Conservation (phyloP, 2,888 invertebrate genomes). For the Beris chalybata region DNA sequence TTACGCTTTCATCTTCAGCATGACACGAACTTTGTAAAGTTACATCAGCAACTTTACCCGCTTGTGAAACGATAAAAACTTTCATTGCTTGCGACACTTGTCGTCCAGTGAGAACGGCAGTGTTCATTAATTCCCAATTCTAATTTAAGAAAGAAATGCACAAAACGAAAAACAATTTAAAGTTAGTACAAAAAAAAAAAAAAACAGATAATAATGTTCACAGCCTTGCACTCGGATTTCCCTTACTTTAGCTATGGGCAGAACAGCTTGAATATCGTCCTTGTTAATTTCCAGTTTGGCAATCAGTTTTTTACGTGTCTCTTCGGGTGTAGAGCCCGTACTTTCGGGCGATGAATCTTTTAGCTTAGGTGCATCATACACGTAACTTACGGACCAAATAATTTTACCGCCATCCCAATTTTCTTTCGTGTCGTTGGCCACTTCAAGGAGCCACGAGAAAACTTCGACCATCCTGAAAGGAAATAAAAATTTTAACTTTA, state of each 20-base stretch:
- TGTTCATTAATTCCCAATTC: conserved; percentile 95
- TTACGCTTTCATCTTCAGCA: conserved; percentile 92
- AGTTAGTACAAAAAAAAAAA: neutral
- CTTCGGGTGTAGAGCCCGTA: conserved; percentile 49
- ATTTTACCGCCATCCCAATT: conserved; percentile 81
- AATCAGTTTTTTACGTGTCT: conserved; percentile 68
- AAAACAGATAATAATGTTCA: conserved; percentile 5
- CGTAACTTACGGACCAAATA: conserved; percentile 82
- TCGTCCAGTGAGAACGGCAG: conserved; percentile 90
- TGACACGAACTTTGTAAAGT: conserved; percentile 93
- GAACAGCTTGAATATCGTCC: conserved; percentile 89
- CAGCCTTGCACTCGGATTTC: neutral
- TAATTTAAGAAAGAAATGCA: conserved; percentile 56
- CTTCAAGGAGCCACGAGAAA: conserved; percentile 89
- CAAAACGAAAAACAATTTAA: conserved; percentile 19
- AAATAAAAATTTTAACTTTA: too few relatives aligned
- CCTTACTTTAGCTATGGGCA: conserved; percentile 88
- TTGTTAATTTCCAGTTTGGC: conserved; percentile 87
- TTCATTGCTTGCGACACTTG: conserved; percentile 95
- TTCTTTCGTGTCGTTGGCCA: conserved; percentile 75
- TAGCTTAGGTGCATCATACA: conserved; percentile 62
- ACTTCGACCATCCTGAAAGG: conserved; percentile 72
- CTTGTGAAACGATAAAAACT: conserved; percentile 92
- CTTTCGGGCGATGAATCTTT: conserved; percentile 49
- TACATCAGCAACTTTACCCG: conserved; percentile 92